phyloP scores from a whole-genome alignment of 1,140 invertebrate species.

The Drosophila novamexicana region DNA sequence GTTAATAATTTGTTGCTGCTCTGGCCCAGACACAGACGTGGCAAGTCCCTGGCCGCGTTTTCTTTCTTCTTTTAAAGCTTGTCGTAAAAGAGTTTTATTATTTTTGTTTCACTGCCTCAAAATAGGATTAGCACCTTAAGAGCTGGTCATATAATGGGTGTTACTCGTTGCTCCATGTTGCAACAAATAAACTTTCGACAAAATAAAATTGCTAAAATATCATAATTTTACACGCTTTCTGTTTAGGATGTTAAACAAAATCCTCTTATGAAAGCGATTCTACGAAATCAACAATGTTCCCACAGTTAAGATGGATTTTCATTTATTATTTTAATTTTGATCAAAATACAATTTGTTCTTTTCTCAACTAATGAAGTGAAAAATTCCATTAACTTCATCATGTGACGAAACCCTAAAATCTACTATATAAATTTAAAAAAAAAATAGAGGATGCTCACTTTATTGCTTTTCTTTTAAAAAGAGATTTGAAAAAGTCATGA shows the following conservation, averaged over 20 bases:
- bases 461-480: too few species aligned
- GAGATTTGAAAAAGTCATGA: too few species aligned
- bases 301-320: not conserved
- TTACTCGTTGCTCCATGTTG: conserved; percentile 31
- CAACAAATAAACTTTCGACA: conserved; percentile 40
- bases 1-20: conserved; percentile 82
- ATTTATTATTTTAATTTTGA: not conserved
- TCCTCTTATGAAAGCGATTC: not conserved
- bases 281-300: not conserved
- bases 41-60: conserved; percentile 51
- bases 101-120: conserved; percentile 70
- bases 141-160: conserved; percentile 25
- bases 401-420: too few species aligned
- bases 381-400: too few species aligned
- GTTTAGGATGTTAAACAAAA: conserved; percentile 9
- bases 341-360: too few species aligned
- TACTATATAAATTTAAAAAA: too few species aligned
- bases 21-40: conserved; percentile 29
- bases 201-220: conserved; percentile 38
- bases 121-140: conserved; percentile 68
- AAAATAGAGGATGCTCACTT: too few species aligned
- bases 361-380: too few species aligned
- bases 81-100: conserved; percentile 78
- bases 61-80: conserved; percentile 52
- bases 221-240: conserved; percentile 64